phyloP scores from a whole-genome alignment of 2,888 invertebrate species.

The Eupsilia transversa region DNA sequence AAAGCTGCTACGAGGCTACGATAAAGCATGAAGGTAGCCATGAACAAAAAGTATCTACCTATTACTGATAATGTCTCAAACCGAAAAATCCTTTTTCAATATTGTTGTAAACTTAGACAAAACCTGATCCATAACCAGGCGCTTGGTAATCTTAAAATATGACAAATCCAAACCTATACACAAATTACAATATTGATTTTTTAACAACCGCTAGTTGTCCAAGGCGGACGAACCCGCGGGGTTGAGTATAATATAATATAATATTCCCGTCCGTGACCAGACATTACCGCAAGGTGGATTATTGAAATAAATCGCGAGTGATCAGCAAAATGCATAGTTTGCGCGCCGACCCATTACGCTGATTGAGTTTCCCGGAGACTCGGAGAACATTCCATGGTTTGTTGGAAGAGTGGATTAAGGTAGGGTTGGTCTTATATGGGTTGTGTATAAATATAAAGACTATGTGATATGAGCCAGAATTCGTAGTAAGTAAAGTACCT shows the following conservation, averaged over 20 bases:
- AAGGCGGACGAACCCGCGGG: slow-evolving; percentile 50
- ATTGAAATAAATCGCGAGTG: slow-evolving; percentile 85
- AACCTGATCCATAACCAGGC: not conserved
- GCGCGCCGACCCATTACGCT: slow-evolving; percentile 77
- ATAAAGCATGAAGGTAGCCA: not conserved
- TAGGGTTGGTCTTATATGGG: slow-evolving; percentile 20
- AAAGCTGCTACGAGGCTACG: no score
- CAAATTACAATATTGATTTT: slow-evolving; percentile 49
- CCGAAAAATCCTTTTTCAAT: not conserved
- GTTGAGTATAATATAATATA: slow-evolving; percentile 69
- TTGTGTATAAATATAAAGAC: slow-evolving; percentile 2
- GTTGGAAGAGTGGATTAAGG: slow-evolving; percentile 49
- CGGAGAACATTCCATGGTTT: slow-evolving; percentile 60
- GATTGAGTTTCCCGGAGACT: slow-evolving; percentile 74
- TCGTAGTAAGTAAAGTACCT: not conserved
- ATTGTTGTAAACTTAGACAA: not conserved
- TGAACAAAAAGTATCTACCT: not conserved
- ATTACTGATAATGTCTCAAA: not conserved
- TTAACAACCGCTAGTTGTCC: slow-evolving; percentile 30
- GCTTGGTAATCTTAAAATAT: not conserved
- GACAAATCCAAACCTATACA: not conserved
- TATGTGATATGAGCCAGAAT: not conserved
- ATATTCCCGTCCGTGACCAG: slow-evolving; percentile 70
- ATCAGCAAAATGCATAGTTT: slow-evolving; percentile 83
- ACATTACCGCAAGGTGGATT: slow-evolving; percentile 74